phyloP scores from a whole-genome alignment of 2,797 vertebrate genomes.

The Ctenopoma kingsleyae region DNA sequence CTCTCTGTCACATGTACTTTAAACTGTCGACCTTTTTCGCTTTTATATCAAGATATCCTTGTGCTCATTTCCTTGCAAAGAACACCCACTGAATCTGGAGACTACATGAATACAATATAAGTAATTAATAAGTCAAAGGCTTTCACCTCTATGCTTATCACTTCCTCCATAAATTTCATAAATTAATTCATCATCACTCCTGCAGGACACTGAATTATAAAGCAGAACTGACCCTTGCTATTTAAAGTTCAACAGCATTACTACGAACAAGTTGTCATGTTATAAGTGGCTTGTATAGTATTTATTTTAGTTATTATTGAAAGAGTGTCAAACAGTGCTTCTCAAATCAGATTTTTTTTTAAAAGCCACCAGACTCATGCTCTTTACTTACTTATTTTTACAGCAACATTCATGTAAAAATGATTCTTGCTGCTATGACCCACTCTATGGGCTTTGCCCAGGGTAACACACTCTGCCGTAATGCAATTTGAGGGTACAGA shows the following conservation, averaged over 20 bases:
- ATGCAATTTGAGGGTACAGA: slow-evolving; percentile 65
- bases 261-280: slow-evolving; percentile 30
- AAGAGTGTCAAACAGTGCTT: slow-evolving; percentile 15
- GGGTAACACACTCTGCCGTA: slow-evolving; percentile 51
- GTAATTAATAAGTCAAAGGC: slow-evolving; percentile 59
- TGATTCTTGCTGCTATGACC: slow-evolving; percentile 42
- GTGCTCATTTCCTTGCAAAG: slow-evolving; percentile 37
- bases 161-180: slow-evolving; percentile 50
- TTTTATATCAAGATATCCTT: slow-evolving; percentile 39
- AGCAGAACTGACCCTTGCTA: slow-evolving; percentile 35
- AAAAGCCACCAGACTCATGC: slow-evolving; percentile 4
- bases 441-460: slow-evolving; percentile 42
- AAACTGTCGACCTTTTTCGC: slow-evolving; percentile 13
- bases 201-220: slow-evolving; percentile 28
- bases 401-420: slow-evolving; percentile 14
- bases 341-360: no score
- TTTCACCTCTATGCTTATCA: slow-evolving; percentile 47
- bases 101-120: slow-evolving; percentile 39
- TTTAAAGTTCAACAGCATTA: slow-evolving; percentile 50
- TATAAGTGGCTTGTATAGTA: slow-evolving; percentile 17
- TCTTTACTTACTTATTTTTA: slow-evolving; percentile 20
- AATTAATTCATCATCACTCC: slow-evolving; percentile 47
- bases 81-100: slow-evolving; percentile 30
- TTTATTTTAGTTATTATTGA: slow-evolving; percentile 13
- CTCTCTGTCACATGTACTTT: not conserved